phyloP scores from a whole-genome alignment of 1,140 invertebrate species.

The Scaptodrosophila lebanonensis region DNA sequence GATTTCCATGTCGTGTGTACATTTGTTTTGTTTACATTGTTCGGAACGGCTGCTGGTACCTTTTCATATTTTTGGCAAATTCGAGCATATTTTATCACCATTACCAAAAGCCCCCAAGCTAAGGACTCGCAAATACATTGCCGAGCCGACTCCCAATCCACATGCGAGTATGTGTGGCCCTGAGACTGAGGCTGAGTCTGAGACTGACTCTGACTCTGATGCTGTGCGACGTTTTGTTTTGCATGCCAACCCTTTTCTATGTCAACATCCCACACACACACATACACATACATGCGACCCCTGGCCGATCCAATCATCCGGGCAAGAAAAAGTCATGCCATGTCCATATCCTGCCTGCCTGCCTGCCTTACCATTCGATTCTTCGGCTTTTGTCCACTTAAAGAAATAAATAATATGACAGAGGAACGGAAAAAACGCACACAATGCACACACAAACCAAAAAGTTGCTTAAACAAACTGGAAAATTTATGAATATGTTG shows the following conservation, averaged over 20 bases:
- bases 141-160: slow-evolving; percentile 12
- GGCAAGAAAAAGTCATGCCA: slow-evolving; percentile 12
- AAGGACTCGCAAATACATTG: neutral
- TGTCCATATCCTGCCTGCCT: neutral
- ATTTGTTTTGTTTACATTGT: slow-evolving; percentile 29
- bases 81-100: slow-evolving; percentile 76
- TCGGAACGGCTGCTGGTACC: slow-evolving; percentile 35
- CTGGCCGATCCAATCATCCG: slow-evolving; percentile 57
- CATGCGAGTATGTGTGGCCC: slow-evolving; percentile 4
- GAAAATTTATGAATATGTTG: slow-evolving; percentile 66
- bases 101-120: slow-evolving; percentile 63
- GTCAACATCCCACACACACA: slow-evolving; percentile 30
- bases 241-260: slow-evolving; percentile 45
- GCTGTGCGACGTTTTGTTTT: slow-evolving; percentile 26
- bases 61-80: slow-evolving; percentile 74
- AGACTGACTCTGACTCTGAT: neutral
- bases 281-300: slow-evolving; percentile 4
- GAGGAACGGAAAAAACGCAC: too few relatives aligned
- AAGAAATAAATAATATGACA: slow-evolving; percentile 67
- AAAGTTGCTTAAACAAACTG: slow-evolving; percentile 68
- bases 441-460: slow-evolving; percentile 11
- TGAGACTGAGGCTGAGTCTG: slow-evolving; percentile 1
- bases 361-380: neutral
- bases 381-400: slow-evolving; percentile 42
- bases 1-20: slow-evolving; percentile 49